These are phyloP conservation scores for Nomada flava DNA, from an alignment of 2,888 invertebrate genomes.

Conservation along the genomic window DNA sequence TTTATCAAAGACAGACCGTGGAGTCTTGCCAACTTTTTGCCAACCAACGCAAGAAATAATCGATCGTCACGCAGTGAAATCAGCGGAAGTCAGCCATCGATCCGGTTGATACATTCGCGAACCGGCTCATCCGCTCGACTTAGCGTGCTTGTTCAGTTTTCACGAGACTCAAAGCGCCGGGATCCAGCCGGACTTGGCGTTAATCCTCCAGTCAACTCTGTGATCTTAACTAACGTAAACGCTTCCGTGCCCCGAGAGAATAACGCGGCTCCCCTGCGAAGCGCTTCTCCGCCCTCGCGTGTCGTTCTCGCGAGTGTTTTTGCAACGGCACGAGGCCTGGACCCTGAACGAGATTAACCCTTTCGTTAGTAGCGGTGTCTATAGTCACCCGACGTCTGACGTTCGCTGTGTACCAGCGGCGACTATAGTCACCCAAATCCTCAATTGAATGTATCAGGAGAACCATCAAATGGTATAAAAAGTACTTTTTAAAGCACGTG, in stretches of 20 bases:
- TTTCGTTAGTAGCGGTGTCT: no score
- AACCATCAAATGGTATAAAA: no score
- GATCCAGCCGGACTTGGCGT: slow-evolving; percentile 41
- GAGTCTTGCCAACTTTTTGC: not conserved
- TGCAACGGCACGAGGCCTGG: not conserved
- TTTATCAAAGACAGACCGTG: slow-evolving; percentile 6
- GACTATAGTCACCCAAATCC: no score
- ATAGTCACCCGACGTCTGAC: no score
- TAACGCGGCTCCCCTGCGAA: slow-evolving; percentile 42
- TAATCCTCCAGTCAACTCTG: slow-evolving; percentile 63
- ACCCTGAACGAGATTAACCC: slow-evolving; percentile 36
- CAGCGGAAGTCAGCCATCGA: slow-evolving; percentile 42
- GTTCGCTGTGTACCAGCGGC: no score
- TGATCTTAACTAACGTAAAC: slow-evolving; percentile 60
- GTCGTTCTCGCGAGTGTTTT: slow-evolving; percentile 8
- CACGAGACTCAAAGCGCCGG: slow-evolving; percentile 42
- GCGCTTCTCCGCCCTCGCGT: slow-evolving; percentile 9
- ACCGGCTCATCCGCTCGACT: slow-evolving; percentile 54
- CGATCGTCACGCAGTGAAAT: slow-evolving; percentile 23
- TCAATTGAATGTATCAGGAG: no score
- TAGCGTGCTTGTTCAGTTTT: slow-evolving; percentile 64
- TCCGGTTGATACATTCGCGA: slow-evolving; percentile 21
- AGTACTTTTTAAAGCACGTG: no score
- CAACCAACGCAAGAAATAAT: not conserved
- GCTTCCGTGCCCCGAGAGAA: slow-evolving; percentile 14